phyloP scores from a whole-genome alignment of 2,888 invertebrate species.

The Synanthedon vespiformis region DNA sequence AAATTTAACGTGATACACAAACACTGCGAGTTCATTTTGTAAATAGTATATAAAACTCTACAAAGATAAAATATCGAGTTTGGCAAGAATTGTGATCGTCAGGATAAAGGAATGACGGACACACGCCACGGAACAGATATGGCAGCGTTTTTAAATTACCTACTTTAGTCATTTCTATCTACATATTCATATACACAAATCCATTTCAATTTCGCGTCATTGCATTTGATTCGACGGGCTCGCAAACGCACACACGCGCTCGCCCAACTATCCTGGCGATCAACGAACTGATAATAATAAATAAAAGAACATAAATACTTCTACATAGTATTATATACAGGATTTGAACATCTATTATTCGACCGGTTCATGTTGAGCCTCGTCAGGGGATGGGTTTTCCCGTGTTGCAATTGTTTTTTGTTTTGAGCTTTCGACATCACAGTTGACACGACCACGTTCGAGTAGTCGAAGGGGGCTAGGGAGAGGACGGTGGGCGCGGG shows the following conservation, averaged over 20 bases:
- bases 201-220: no score
- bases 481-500: slow-evolving; percentile 47
- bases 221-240: no score
- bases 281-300: slow-evolving; percentile 41
- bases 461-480: slow-evolving; percentile 55
- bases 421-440: slow-evolving; percentile 79
- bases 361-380: slow-evolving; percentile 84
- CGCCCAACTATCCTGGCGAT: background rate
- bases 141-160: no score
- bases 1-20: slow-evolving; percentile 62
- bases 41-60: slow-evolving; percentile 69
- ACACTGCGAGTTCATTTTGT: slow-evolving; percentile 66
- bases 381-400: slow-evolving; percentile 91
- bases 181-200: no score
- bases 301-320: slow-evolving; percentile 59
- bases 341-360: slow-evolving; percentile 79
- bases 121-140: no score
- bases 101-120: background rate
- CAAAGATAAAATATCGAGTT: slow-evolving; percentile 69
- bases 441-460: slow-evolving; percentile 74
- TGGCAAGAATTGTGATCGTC: slow-evolving; percentile 43
- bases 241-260: background rate
- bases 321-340: slow-evolving; percentile 93
- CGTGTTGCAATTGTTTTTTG: slow-evolving; percentile 89
- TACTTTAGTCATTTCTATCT: no score